A percentile compares a stretch with the other conserved stretches of the same genome.
Conservation (phyloP, 2,888 invertebrate genomes). For the Agonopterix arenella region DNA sequence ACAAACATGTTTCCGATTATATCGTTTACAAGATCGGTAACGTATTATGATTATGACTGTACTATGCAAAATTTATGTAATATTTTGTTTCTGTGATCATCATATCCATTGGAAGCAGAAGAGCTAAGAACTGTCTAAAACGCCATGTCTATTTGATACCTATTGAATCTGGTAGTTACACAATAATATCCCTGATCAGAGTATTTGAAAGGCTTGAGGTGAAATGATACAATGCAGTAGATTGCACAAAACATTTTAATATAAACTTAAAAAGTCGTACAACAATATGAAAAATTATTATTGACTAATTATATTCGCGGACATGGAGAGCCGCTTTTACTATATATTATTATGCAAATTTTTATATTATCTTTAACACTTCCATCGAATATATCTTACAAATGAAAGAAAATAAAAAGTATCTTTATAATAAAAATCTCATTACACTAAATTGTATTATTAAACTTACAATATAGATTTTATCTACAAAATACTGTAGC, state of each 20-base stretch:
- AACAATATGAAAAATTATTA: slow-evolving; percentile 91
- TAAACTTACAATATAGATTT: slow-evolving; percentile 75
- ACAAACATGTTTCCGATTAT: too few relatives aligned
- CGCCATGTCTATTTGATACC: too few relatives aligned
- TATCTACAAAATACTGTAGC: slow-evolving; percentile 77
- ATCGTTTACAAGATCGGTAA: too few relatives aligned
- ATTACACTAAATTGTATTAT: slow-evolving; percentile 72
- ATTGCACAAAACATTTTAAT: slow-evolving; percentile 91
- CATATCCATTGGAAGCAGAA: too few relatives aligned
- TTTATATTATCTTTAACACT: slow-evolving; percentile 79
- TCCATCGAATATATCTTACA: slow-evolving; percentile 77
- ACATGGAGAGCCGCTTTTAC: slow-evolving; percentile 83
- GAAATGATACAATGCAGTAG: slow-evolving; percentile 51
- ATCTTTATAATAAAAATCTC: slow-evolving; percentile 74
- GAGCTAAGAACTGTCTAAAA: too few relatives aligned
- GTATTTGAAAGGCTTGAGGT: not conserved
- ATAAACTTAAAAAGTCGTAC: slow-evolving; percentile 92
- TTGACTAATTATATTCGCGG: slow-evolving; percentile 85
- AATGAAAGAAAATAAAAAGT: slow-evolving; percentile 74
- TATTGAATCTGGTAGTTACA: too few relatives aligned
- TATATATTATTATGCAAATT: slow-evolving; percentile 81
- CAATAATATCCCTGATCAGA: too few relatives aligned
- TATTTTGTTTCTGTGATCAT: too few relatives aligned
- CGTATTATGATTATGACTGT: too few relatives aligned
- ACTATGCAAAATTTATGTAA: too few relatives aligned